A percentile compares a stretch with the other conserved stretches of the same genome.
Evolutionary conservation across 2,888 invertebrate genomes (phyloP).

Genomic region (Agonum fuliginosum): DNA sequence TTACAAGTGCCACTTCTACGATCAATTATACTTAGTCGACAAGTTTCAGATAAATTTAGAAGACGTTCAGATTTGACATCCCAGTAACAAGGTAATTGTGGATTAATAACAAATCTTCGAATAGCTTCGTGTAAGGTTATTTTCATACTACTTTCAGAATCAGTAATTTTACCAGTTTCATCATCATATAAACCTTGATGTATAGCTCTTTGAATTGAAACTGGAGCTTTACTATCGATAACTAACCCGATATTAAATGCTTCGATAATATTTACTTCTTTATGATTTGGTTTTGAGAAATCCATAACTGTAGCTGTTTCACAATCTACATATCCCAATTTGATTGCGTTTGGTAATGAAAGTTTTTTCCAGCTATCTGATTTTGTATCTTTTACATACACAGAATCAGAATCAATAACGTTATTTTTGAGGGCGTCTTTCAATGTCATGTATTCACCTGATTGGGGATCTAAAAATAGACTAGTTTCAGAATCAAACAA

Average conservation of each 20-base stretch:
- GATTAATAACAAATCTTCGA: constrained; percentile 86
- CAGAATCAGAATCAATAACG: constrained; percentile 89
- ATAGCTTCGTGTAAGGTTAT: constrained; percentile 90
- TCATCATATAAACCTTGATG: constrained; percentile 92
- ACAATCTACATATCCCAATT: constrained; percentile 84
- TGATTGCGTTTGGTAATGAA: constrained; percentile 85
- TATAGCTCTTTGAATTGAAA: constrained; percentile 88
- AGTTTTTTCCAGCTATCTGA: constrained; percentile 86
- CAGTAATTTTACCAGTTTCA: constrained; percentile 86
- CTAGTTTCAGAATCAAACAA: constrained; percentile 87
- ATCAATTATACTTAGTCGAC: constrained; percentile 87
- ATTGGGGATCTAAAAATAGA: constrained; percentile 87
- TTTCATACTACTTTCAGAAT: constrained; percentile 85
- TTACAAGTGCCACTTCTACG: constrained; percentile 86
- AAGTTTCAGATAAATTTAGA: constrained; percentile 85
- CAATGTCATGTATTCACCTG: constrained; percentile 85
- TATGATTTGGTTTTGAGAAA: constrained; percentile 77
- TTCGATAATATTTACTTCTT: constrained; percentile 82
- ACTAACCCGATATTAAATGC: constrained; percentile 88
- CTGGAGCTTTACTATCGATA: constrained; percentile 86
- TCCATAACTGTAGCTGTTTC: constrained; percentile 83
- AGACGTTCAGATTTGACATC: constrained; percentile 84
- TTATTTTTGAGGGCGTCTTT: constrained; percentile 88
- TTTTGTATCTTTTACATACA: constrained; percentile 86
- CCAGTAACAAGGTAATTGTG: constrained; percentile 87